These are phyloP conservation scores for Melipona beecheii DNA, from an alignment of 2,888 invertebrate genomes.

Conservation along the genomic window DNA sequence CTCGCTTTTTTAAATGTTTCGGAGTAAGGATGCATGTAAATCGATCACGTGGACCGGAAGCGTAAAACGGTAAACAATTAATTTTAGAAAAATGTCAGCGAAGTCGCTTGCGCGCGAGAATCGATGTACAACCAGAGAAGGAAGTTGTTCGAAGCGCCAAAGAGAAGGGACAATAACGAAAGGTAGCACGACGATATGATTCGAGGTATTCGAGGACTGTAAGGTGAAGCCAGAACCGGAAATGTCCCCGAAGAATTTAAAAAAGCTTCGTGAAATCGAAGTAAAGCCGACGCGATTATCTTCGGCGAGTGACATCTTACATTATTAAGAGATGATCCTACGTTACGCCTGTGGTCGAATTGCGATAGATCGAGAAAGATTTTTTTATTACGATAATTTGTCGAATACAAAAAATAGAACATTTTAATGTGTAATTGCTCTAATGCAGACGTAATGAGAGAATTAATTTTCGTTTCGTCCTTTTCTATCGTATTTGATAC, in stretches of 20 bases:
- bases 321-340: too few relatives aligned
- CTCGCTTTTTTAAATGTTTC: background rate
- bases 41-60: background rate
- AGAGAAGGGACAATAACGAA: background rate
- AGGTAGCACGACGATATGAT: background rate
- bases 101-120: background rate
- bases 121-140: background rate
- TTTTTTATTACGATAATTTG: too few relatives aligned
- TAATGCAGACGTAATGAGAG: too few relatives aligned
- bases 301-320: too few relatives aligned
- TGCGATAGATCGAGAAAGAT: too few relatives aligned
- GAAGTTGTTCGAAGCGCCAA: background rate
- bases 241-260: background rate
- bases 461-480: too few relatives aligned
- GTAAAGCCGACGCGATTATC: background rate
- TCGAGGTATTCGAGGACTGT: background rate
- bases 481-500: too few relatives aligned
- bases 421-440: too few relatives aligned
- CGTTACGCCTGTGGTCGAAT: too few relatives aligned
- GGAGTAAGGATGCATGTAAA: background rate
- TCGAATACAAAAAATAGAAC: too few relatives aligned
- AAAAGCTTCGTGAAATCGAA: background rate
- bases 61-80: background rate
- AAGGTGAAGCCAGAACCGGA: too few relatives aligned
- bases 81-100: conserved; percentile 2